Evolutionary conservation across 1,140 invertebrate species (phyloP), one percentile per base, ranked within the genome.

Genomic region (Tetragonula clypearis): DNA sequence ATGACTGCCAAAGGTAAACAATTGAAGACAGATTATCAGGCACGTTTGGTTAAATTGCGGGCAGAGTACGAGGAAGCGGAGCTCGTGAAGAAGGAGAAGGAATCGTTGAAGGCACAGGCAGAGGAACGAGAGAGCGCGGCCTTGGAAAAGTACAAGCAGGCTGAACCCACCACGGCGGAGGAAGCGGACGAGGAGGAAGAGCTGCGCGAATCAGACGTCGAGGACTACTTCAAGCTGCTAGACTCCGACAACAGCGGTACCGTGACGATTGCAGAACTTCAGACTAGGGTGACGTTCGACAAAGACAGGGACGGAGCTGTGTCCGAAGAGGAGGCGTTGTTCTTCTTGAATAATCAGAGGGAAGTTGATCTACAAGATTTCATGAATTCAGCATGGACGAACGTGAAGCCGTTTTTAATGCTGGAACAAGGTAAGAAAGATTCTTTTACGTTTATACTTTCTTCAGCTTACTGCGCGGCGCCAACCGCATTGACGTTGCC

Each of bases 261-360:
- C 78, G 93, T 99, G 68, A 96, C 97, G 86, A 92, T 97, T 65
- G 95, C 96, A 75, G 99, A 99, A 95, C 94, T 99, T 19, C 97
- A 97, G 95, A 95, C 96, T 12, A 96, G 97, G 86, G 95, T 95
- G 90, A 96, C 96, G 68, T 98, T 99, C 95, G 99, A 99, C 95
- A 97, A 96, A 87, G 97, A 99, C 95, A 96, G 96, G 83, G 97
- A 99, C 96, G 98, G 98, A 86, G 96, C 96, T 82, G 98, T 98
- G 72, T 96, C 97, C 68, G 97, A 98, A 78, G 98, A 99, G 90
- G 98, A 99, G 94, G 97, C 97, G 9, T 96, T 97, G 92, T 97
- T 96, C 92, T 98, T 98, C 93, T 95, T 98, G 77, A 96, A 96
- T 87, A 96, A 97, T 74, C 95, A 96, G 84, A 96, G 97, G 75